Evolutionary conservation across 1,140 invertebrate genomes (phyloP).

Genomic region (Drosophila setifemur): DNA sequence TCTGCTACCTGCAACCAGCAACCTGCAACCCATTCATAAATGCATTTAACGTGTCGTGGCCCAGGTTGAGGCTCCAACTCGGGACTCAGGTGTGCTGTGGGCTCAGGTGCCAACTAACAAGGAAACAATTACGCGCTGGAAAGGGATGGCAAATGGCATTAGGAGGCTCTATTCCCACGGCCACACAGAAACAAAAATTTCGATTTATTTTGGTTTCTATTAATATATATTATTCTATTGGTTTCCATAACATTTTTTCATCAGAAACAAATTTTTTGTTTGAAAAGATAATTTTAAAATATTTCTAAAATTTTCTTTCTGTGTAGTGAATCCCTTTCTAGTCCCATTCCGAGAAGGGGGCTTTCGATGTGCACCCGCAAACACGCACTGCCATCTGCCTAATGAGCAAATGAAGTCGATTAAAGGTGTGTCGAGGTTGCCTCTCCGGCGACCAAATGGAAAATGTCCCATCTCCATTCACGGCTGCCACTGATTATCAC

Average conservation of each 20-base stretch:
- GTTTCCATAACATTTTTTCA: no score
- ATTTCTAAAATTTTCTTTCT: no score
- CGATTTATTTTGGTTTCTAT: no score
- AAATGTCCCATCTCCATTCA: constrained; percentile 1
- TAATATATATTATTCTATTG: no score
- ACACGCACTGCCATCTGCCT: constrained; percentile 65
- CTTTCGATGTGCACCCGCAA: constrained; percentile 26
- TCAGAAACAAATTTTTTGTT: no score
- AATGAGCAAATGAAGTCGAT: constrained; percentile 81
- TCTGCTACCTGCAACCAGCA: constrained; percentile 3
- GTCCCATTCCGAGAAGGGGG: neutral
- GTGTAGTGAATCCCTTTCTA: neutral
- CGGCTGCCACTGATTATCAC: constrained; percentile 5
- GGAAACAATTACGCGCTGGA: constrained; percentile 74
- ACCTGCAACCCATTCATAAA: constrained; percentile 57
- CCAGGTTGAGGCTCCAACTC: constrained; percentile 31
- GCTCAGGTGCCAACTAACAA: constrained; percentile 72
- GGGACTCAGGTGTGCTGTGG: no score
- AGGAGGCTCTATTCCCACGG: constrained; percentile 12
- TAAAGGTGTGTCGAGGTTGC: constrained; percentile 50
- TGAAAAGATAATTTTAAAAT: no score
- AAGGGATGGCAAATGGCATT: constrained; percentile 43
- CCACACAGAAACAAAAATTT: no score
- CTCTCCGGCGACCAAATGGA: neutral
- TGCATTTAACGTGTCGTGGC: constrained; percentile 63